Evolutionary conservation across 2,797 vertebrate species (phyloP).

Genomic region (Gallinago nigripennis): DNA sequence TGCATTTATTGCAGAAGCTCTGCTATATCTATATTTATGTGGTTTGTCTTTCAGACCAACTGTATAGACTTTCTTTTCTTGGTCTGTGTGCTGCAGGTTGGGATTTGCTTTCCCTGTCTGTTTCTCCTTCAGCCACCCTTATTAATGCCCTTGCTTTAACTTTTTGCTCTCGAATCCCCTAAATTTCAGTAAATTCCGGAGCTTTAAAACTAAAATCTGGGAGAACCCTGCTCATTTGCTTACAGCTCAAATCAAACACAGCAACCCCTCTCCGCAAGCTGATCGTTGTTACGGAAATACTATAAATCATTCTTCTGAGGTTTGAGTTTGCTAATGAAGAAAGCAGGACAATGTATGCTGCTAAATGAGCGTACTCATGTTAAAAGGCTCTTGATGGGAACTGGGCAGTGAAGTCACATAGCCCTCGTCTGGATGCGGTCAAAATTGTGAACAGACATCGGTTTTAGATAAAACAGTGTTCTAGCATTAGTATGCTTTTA

Average conservation of each 20-base stretch:
- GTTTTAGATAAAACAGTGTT: slow-evolving; percentile 48
- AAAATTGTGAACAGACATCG: slow-evolving; percentile 45
- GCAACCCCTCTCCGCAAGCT: not conserved
- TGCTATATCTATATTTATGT: not conserved
- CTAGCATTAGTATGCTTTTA: slow-evolving; percentile 3
- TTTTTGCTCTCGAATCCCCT: not conserved
- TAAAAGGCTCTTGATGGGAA: slow-evolving; percentile 51
- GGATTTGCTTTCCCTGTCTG: slow-evolving; percentile 2
- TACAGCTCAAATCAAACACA: not conserved
- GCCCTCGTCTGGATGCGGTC: slow-evolving; percentile 29
- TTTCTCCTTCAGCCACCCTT: not conserved
- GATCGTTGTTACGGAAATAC: not conserved
- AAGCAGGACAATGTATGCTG: slow-evolving; percentile 28
- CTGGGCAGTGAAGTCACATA: slow-evolving; percentile 39
- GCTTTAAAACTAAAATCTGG: not conserved
- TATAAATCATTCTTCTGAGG: slow-evolving; percentile 18
- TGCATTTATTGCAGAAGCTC: not conserved
- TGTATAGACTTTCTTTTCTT: not conserved
- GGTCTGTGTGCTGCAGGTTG: not conserved
- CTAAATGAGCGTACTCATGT: not conserved
- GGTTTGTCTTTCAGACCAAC: not conserved
- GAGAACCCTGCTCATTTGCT: not conserved
- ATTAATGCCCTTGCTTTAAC: not conserved
- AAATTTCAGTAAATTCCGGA: not conserved
- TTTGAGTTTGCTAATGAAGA: slow-evolving; percentile 30